Percentiles rank a stretch among this genome's conserved stretches.
phyloP scores from a whole-genome alignment of 2,113 vertebrate species.

The Taurulus bubalis region DNA sequence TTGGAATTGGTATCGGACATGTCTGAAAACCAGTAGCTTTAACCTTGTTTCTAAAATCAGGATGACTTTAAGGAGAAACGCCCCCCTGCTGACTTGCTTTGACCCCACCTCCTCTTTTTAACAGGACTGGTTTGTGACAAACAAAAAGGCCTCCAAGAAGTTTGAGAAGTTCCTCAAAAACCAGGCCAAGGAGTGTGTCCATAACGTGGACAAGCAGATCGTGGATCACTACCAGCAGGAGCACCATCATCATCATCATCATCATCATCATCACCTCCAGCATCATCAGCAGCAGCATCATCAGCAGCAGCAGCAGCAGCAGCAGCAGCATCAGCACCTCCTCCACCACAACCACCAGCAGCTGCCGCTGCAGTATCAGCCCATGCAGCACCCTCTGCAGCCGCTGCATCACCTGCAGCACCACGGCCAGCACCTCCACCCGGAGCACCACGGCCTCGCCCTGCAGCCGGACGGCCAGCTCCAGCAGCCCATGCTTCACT shows the following conservation, averaged over 20 bases:
- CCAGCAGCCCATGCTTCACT: constrained; percentile 72
- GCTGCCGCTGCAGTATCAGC: constrained; percentile 34
- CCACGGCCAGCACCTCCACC: constrained; percentile 61
- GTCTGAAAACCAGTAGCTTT: neutral
- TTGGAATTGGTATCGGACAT: no score
- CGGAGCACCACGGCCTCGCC: constrained; percentile 51
- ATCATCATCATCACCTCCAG: constrained; percentile 2
- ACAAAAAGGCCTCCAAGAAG: constrained; percentile 88
- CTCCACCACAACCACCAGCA: constrained; percentile 9
- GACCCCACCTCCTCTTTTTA: neutral
- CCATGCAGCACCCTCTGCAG: constrained; percentile 69
- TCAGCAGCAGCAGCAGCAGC: neutral
- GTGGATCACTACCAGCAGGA: constrained; percentile 58
- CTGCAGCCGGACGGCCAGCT: constrained; percentile 47
- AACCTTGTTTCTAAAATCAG: neutral
- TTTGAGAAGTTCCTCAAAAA: constrained; percentile 90
- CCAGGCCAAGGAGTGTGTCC: constrained; percentile 80
- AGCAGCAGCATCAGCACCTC: neutral
- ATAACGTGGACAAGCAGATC: constrained; percentile 42
- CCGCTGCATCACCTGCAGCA: constrained; percentile 69
- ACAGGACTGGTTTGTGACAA: constrained; percentile 94
- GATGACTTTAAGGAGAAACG: neutral
- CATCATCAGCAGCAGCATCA: constrained; percentile 38
- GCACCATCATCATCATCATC: constrained; percentile 41
- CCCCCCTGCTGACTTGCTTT: neutral